A percentile compares a stretch with the other conserved stretches of the same genome.
Evolutionary conservation across 2,113 vertebrate species (phyloP).

Genomic region (Anas platyrhynchos): DNA sequence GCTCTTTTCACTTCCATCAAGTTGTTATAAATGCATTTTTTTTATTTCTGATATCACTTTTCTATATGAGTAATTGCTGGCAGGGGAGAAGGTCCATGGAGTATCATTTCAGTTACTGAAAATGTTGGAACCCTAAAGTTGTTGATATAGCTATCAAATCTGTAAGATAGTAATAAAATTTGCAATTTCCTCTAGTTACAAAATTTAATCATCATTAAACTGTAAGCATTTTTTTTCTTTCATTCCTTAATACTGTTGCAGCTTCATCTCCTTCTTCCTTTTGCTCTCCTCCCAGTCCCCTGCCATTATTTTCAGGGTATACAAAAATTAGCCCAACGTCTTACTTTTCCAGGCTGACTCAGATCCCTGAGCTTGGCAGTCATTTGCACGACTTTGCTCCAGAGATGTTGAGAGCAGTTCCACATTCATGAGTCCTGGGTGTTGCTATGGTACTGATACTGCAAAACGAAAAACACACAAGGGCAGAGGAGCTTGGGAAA

Average conservation of each 20-base stretch:
- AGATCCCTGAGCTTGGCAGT: slow-evolving; percentile 6
- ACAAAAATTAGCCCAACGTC: not conserved
- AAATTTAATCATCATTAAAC: not conserved
- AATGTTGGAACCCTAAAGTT: slow-evolving; percentile 1
- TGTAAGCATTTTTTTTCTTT: not conserved
- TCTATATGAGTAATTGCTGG: slow-evolving; percentile 37
- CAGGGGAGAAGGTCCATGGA: not conserved
- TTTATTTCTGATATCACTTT: slow-evolving; percentile 22
- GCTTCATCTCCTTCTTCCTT: not conserved
- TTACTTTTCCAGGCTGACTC: slow-evolving; percentile 13
- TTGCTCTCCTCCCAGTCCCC: not conserved
- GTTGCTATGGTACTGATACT: slow-evolving; percentile 58
- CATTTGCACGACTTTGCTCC: not conserved
- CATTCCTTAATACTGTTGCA: slow-evolving; percentile 26
- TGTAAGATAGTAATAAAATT: not conserved
- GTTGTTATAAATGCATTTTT: slow-evolving; percentile 40
- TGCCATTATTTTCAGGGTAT: slow-evolving; percentile 10
- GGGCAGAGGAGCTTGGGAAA: slow-evolving; percentile 70
- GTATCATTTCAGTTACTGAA: slow-evolving; percentile 31
- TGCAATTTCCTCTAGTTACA: not conserved
- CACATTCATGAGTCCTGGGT: slow-evolving; percentile 32
- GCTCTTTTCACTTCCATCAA: slow-evolving; percentile 40
- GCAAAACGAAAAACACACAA: slow-evolving; percentile 56
- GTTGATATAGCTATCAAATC: not conserved
- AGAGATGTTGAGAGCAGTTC: not conserved